Evolutionary conservation across 2,888 invertebrate species (phyloP), one percentile per base, ranked within the genome.

Genomic region (Cephus spinipes): DNA sequence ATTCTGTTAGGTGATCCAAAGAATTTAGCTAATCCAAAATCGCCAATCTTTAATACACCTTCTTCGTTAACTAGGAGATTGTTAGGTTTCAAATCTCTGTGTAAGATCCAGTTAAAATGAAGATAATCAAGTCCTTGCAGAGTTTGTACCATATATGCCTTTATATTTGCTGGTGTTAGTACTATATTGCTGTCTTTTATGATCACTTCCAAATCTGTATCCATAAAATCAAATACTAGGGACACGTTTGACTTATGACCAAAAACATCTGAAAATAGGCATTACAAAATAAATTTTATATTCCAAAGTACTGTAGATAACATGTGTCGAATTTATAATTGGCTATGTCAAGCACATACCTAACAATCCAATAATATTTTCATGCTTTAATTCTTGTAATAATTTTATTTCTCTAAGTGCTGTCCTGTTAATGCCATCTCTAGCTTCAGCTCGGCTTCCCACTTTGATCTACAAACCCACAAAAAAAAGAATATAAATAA

Each of bases 141-240:
- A 4, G 99, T 99, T 95, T 99, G 99, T 77, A 99, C 94, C 91
- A 96, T 96, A 89, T 99, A 99, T 0, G 98, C 94, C 91, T 99
- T 99, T 77, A 99, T 97, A 92, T 99, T 97, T 3, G 96, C 95
- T 73, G 98, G 96, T 23, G 97, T 96, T 78, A 99, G 93, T 79
- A 98, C 97, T 87, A 98, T 97, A 85, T 94, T 95, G 81, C 92
- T 95, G 89, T 99, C 98, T 92, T 97, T 97, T 85, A 97, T 95
- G 84, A 97, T 96, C 84, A 98, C 97, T 94, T 99, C 99, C 86
- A 99, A 93, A 92, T 99, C 99, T 68, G 99, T 99, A 90, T 99
- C 98, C 99, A 99, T 99, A 89, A 98, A 99, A 92, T 99, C 99
- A 93, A 99, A 99, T 0, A 99, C 99, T 79, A 99, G 92, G 32